Conservation (phyloP, 2,888 invertebrate species). For the Salticus scenicus region DNA sequence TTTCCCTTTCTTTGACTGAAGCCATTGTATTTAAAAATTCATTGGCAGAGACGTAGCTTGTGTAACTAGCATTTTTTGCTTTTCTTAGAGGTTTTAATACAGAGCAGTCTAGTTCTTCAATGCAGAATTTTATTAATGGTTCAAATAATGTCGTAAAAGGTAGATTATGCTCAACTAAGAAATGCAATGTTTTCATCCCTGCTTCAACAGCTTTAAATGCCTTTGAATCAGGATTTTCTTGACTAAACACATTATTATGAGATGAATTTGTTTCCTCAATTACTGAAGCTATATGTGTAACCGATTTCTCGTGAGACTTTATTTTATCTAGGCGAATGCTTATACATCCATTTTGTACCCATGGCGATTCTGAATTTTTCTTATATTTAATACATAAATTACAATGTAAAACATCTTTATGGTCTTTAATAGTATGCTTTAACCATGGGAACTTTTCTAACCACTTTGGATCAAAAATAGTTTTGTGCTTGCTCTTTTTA, state of each 20-base stretch:
- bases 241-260: not conserved
- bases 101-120: constrained; percentile 11
- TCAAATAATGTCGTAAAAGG: not conserved
- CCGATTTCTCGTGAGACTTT: not conserved
- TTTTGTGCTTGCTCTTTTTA: too few species aligned
- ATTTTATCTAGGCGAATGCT: not conserved
- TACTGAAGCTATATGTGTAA: not conserved
- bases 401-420: not conserved
- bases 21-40: constrained; percentile 2
- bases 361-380: not conserved
- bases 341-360: not conserved
- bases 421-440: not conserved
- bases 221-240: not conserved
- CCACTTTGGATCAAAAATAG: too few species aligned
- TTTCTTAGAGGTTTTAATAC: constrained; percentile 8
- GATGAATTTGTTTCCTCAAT: not conserved
- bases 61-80: constrained; percentile 15
- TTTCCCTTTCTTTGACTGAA: constrained; percentile 8
- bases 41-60: not conserved
- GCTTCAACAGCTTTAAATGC: not conserved
- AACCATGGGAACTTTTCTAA: not conserved
- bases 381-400: not conserved
- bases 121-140: not conserved
- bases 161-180: constrained; percentile 3
- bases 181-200: constrained; percentile 8